Conservation (phyloP, 2,888 invertebrate genomes). For the Spodoptera exigua region DNA sequence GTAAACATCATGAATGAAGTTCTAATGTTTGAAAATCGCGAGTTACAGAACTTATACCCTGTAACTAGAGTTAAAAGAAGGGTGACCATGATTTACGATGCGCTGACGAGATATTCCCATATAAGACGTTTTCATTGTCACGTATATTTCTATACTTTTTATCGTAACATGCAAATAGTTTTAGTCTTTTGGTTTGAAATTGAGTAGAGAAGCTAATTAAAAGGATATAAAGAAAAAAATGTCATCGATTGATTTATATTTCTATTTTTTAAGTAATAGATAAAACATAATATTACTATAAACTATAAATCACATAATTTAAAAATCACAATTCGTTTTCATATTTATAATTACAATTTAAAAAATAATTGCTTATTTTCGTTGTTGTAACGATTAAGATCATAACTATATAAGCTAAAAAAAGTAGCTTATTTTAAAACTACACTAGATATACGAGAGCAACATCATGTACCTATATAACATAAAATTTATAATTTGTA, state of each 20-base stretch:
- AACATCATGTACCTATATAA: conserved; percentile 39
- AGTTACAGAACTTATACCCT: conserved; percentile 16
- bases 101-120: conserved; percentile 21
- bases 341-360: conserved; percentile 32
- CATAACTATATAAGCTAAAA: conserved; percentile 38
- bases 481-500: conserved; percentile 32
- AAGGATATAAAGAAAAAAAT: conserved; percentile 32
- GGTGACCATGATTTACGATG: conserved; percentile 20
- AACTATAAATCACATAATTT: conserved; percentile 35
- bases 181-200: conserved; percentile 32
- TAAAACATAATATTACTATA: conserved; percentile 34
- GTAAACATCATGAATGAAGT: conserved; percentile 17
- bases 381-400: conserved; percentile 39
- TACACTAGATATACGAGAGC: conserved; percentile 39
- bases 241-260: conserved; percentile 32
- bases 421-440: conserved; percentile 36
- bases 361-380: conserved; percentile 39
- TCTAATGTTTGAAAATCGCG: conserved; percentile 16
- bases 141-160: conserved; percentile 32
- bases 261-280: conserved; percentile 29
- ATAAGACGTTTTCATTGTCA: conserved; percentile 26
- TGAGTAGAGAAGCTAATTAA: conserved; percentile 32
- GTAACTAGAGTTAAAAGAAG: conserved; percentile 18
- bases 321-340: conserved; percentile 34
- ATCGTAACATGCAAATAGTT: conserved; percentile 32